phyloP scores from a whole-genome alignment of 2,888 invertebrate species.

The Emesis castigata region DNA sequence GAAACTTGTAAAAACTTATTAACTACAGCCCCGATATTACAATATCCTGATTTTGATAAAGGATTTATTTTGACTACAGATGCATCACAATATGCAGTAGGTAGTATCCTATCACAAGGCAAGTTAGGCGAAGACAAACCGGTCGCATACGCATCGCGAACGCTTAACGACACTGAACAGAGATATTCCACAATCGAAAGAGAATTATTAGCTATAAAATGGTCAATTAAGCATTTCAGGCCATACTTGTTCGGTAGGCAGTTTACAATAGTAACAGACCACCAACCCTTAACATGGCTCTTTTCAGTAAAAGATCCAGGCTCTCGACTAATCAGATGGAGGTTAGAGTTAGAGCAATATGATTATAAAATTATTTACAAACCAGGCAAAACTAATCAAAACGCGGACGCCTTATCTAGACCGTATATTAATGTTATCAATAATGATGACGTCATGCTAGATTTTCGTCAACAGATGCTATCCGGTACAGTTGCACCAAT shows the following conservation, averaged over 20 bases:
- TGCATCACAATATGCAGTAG: not conserved
- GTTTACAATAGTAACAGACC: constrained; percentile 48
- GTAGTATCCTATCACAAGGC: not conserved
- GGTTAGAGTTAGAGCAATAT: constrained; percentile 56
- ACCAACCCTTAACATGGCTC: constrained; percentile 53
- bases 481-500: not conserved
- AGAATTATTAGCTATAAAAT: constrained; percentile 53
- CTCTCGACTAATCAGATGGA: constrained; percentile 44
- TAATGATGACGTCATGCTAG: not conserved
- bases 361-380: constrained; percentile 67
- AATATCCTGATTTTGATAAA: too few species aligned
- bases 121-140: constrained; percentile 14
- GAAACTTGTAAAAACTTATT: constrained; percentile 7
- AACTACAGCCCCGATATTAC: constrained; percentile 7
- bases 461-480: not conserved
- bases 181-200: constrained; percentile 37
- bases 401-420: constrained; percentile 19
- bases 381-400: constrained; percentile 57
- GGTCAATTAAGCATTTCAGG: constrained; percentile 55
- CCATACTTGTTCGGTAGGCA: constrained; percentile 56
- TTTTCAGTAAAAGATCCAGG: constrained; percentile 58
- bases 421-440: not conserved
- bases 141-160: not conserved
- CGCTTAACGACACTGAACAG: constrained; percentile 1
- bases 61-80: too few species aligned